A percentile compares a stretch with the other conserved stretches of the same genome.
phyloP scores from a whole-genome alignment of 2,113 vertebrate genomes.

The Perca schrenkii region DNA sequence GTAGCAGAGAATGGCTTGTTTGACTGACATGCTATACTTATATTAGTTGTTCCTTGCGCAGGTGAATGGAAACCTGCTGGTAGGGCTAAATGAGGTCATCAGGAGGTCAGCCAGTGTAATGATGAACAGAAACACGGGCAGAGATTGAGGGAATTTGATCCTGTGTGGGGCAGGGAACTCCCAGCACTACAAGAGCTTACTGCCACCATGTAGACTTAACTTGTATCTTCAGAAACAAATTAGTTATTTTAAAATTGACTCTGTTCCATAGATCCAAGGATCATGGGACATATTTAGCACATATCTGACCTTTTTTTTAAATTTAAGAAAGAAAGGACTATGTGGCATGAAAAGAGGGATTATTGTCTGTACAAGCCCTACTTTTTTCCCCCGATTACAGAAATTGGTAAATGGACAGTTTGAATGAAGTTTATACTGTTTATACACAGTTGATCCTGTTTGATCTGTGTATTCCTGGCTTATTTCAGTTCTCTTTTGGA shows the following conservation, averaged over 20 bases:
- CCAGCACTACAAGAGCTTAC: slow-evolving; percentile 3
- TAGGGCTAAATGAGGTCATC: slow-evolving; percentile 50
- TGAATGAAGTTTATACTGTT: slow-evolving; percentile 15
- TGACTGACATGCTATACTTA: slow-evolving; percentile 42
- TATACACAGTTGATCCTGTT: not conserved
- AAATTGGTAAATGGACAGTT: slow-evolving; percentile 4
- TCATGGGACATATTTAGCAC: not conserved
- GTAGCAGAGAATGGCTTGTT: slow-evolving; percentile 58
- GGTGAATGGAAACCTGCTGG: slow-evolving; percentile 62
- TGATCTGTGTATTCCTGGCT: not conserved
- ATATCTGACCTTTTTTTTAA: not conserved
- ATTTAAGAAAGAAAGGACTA: not conserved
- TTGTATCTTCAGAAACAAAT: not conserved
- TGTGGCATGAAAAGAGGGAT: not conserved
- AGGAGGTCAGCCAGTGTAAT: slow-evolving; percentile 52
- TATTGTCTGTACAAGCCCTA: not conserved
- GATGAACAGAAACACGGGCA: slow-evolving; percentile 44
- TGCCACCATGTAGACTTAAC: not conserved
- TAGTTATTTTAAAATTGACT: not conserved
- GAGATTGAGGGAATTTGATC: slow-evolving; percentile 39
- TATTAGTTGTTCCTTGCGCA: slow-evolving; percentile 15
- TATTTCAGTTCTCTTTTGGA: slow-evolving; percentile 21
- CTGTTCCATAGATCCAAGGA: not conserved
- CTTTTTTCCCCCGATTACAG: not conserved
- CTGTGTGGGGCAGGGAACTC: slow-evolving; percentile 11